phyloP scores from a whole-genome alignment of 2,888 invertebrate genomes.

The Trichogramma evanescens region DNA sequence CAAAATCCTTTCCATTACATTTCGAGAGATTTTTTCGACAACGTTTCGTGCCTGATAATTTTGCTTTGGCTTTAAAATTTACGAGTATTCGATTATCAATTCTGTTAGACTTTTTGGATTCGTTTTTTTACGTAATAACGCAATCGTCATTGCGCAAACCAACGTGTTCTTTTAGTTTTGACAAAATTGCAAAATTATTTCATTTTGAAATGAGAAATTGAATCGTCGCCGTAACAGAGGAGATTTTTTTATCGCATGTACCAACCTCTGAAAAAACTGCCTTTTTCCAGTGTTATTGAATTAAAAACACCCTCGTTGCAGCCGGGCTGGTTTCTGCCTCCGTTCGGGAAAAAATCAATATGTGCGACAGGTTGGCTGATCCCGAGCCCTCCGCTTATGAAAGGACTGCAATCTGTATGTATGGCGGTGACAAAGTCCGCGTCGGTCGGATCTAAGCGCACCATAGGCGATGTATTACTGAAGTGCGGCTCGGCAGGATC shows the following conservation, averaged over 20 bases:
- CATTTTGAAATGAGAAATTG: too few relatives aligned
- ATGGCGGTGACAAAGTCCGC: slow-evolving; percentile 85
- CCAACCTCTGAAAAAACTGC: slow-evolving; percentile 57
- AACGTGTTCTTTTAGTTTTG: too few relatives aligned
- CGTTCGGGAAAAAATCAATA: slow-evolving; percentile 88
- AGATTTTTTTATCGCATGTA: neutral
- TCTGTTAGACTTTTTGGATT: neutral
- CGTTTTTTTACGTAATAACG: too few relatives aligned
- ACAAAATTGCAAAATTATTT: too few relatives aligned
- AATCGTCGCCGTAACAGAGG: neutral
- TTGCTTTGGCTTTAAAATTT: neutral
- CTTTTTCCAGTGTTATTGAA: slow-evolving; percentile 58
- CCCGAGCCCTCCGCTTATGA: slow-evolving; percentile 72
- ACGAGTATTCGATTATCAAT: neutral
- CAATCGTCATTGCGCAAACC: neutral
- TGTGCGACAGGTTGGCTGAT: slow-evolving; percentile 77
- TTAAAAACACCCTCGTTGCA: slow-evolving; percentile 56
- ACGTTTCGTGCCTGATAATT: too few relatives aligned
- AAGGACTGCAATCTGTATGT: slow-evolving; percentile 77
- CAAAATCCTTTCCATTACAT: too few relatives aligned
- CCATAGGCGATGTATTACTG: slow-evolving; percentile 68
- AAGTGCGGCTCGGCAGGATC: slow-evolving; percentile 93
- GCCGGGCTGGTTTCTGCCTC: slow-evolving; percentile 74
- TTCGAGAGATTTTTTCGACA: too few relatives aligned
- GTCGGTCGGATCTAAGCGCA: slow-evolving; percentile 78